These are phyloP conservation scores for Tapirus terrestris DNA, from an alignment of 2,113 vertebrate species.

Conservation along the genomic window DNA sequence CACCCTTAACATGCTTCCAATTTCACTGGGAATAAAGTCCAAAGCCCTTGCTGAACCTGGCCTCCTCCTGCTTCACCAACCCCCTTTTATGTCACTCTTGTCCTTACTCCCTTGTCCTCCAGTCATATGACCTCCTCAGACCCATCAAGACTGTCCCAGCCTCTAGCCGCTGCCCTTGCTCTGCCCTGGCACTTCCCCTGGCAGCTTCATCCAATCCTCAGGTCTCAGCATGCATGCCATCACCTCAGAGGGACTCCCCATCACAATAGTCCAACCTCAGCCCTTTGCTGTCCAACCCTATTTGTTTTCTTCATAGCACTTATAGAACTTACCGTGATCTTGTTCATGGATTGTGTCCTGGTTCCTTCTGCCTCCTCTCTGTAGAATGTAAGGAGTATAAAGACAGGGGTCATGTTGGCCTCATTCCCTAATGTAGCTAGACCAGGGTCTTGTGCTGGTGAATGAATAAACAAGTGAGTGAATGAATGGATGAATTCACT, in stretches of 20 bases:
- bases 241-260: background rate
- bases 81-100: background rate
- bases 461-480: background rate
- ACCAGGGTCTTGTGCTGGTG: accelerated
- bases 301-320: background rate
- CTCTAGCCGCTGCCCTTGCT: accelerated
- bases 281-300: background rate
- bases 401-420: background rate
- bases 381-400: background rate
- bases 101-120: background rate
- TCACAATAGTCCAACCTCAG: accelerated
- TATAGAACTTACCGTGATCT: background rate
- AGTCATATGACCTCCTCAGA: background rate
- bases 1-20: background rate
- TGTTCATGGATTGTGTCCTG: background rate
- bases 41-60: background rate
- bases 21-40: background rate
- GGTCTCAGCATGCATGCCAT: background rate
- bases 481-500: background rate
- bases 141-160: accelerated
- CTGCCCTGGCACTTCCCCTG: accelerated
- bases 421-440: background rate
- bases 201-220: background rate
- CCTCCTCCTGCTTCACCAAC: background rate
- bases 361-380: background rate